phyloP scores from a whole-genome alignment of 2,113 vertebrate species.

The Rattus rattus region DNA sequence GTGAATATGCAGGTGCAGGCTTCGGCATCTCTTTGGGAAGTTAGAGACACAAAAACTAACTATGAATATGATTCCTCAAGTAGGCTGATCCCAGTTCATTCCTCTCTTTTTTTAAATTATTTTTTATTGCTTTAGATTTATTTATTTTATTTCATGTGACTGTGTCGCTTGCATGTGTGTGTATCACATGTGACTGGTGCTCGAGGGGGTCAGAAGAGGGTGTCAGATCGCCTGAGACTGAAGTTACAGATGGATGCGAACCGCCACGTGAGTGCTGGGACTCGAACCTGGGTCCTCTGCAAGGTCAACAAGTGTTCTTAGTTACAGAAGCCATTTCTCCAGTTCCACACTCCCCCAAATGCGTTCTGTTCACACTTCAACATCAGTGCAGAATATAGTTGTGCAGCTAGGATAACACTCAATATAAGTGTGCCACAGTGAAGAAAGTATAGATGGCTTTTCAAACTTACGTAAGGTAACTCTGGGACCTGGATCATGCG shows the following conservation, averaged over 20 bases:
- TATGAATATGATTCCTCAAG: slow-evolving; percentile 39
- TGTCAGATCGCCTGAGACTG: not conserved
- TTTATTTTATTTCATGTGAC: not conserved
- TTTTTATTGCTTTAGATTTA: not conserved
- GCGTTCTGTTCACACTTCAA: slow-evolving; percentile 49
- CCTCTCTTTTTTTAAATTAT: not conserved
- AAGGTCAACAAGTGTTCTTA: not conserved
- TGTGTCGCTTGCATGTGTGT: not conserved
- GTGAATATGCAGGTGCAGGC: slow-evolving; percentile 30
- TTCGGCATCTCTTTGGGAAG: slow-evolving; percentile 40
- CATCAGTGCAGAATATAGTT: slow-evolving; percentile 37
- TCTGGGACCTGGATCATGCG: not conserved
- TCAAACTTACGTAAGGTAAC: slow-evolving; percentile 41
- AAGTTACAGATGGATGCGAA: not conserved
- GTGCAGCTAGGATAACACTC: slow-evolving; percentile 43
- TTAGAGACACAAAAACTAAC: slow-evolving; percentile 44
- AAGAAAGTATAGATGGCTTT: slow-evolving; percentile 13
- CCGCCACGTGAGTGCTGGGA: not conserved
- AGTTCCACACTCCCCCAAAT: not conserved
- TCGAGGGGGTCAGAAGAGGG: not conserved
- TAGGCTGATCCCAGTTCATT: slow-evolving; percentile 24
- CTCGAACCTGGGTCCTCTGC: not conserved
- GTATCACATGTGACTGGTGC: not conserved
- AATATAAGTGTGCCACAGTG: slow-evolving; percentile 35
- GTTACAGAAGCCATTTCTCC: not conserved